A percentile compares a stretch with the other conserved stretches of the same genome.
Evolutionary conservation across 2,888 invertebrate species (phyloP).

Genomic region (Melanostoma scalare): DNA sequence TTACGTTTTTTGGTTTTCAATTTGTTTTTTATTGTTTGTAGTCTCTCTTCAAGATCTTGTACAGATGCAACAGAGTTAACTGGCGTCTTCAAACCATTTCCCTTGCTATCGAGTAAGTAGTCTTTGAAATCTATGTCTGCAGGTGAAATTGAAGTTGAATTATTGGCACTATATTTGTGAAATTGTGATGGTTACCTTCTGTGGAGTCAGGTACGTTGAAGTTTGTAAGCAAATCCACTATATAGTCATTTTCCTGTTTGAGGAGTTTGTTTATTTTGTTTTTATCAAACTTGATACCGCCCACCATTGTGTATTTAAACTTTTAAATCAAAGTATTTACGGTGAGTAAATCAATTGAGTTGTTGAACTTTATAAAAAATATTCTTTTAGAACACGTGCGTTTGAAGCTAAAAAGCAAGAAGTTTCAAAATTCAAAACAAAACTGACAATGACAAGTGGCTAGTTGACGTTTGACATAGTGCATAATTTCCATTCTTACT

Average conservation of each 20-base stretch:
- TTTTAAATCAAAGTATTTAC: no score
- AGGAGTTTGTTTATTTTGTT: constrained; percentile 66
- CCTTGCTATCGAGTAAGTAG: constrained; percentile 76
- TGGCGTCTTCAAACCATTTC: constrained; percentile 36
- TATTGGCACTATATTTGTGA: background rate
- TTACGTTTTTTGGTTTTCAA: constrained; percentile 79
- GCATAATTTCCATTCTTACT: no score
- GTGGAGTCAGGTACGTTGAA: constrained; percentile 80
- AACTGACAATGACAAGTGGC: no score
- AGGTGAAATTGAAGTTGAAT: constrained; percentile 12
- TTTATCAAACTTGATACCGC: constrained; percentile 39
- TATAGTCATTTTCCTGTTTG: constrained; percentile 76
- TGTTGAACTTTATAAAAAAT: no score
- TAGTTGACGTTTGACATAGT: no score
- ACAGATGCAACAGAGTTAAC: constrained; percentile 53
- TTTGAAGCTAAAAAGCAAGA: no score
- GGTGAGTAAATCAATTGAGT: no score
- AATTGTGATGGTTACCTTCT: constrained; percentile 76
- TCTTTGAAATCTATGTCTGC: constrained; percentile 72
- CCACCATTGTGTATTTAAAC: background rate
- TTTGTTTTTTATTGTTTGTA: constrained; percentile 80
- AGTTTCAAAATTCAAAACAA: no score
- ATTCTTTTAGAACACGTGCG: no score
- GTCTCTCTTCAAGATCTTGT: constrained; percentile 77
- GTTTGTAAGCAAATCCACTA: constrained; percentile 77